Evolutionary conservation across 2,888 invertebrate genomes (phyloP).

Genomic region (Hedya salicella): DNA sequence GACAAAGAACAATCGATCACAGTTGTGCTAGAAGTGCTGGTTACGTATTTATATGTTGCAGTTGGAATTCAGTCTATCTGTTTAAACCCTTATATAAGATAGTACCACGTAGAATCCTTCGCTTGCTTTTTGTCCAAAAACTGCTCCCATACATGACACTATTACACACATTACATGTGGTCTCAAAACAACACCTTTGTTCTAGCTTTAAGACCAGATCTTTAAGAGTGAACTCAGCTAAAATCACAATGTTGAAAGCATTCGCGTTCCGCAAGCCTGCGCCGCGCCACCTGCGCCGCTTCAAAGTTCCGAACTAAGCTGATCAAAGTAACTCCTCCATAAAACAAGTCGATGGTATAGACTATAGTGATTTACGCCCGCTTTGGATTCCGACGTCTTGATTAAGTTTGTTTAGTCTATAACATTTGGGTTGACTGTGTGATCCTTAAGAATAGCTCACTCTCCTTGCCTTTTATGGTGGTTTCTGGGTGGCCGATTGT

Average conservation of each 20-base stretch:
- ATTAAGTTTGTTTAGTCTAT: slow-evolving; percentile 31
- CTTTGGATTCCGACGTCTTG: slow-evolving; percentile 45
- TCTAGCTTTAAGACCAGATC: slow-evolving; percentile 13
- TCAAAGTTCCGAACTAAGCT: slow-evolving; percentile 58
- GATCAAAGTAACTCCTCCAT: slow-evolving; percentile 60
- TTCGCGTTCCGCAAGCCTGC: slow-evolving; percentile 46
- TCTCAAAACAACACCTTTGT: neutral
- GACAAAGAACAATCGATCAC: too few relatives aligned
- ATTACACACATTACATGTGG: too few relatives aligned
- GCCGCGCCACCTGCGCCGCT: slow-evolving; percentile 60
- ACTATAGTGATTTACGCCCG: slow-evolving; percentile 49
- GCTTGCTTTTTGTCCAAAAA: too few relatives aligned
- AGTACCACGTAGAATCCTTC: too few relatives aligned
- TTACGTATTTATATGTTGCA: too few relatives aligned
- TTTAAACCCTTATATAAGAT: too few relatives aligned
- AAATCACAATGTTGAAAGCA: slow-evolving; percentile 51
- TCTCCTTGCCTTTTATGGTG: too few relatives aligned
- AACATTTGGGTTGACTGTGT: neutral
- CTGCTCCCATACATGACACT: too few relatives aligned
- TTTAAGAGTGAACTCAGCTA: slow-evolving; percentile 3
- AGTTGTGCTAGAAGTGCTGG: too few relatives aligned
- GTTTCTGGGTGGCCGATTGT: too few relatives aligned
- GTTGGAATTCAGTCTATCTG: too few relatives aligned
- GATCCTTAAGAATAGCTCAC: too few relatives aligned
- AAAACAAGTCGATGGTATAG: slow-evolving; percentile 48